Evolutionary conservation across 2,888 invertebrate genomes (phyloP), one percentile per base, ranked within the genome.

Genomic region (Ornithoptera priamus): DNA sequence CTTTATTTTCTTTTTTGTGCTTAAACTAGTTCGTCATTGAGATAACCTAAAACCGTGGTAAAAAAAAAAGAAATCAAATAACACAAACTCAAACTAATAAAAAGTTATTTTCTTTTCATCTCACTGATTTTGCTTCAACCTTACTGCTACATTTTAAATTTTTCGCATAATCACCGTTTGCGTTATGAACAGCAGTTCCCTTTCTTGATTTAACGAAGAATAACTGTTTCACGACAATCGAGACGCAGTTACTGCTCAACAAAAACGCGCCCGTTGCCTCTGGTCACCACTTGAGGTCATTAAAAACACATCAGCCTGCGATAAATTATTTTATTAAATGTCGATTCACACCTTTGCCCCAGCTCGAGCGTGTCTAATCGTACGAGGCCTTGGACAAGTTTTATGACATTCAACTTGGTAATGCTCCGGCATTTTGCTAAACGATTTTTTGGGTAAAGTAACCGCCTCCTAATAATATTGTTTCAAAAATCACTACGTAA

Each of bases 311-410:
- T 91, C 86, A 91, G 84, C 76, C 76, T 75, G 80, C 80, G 81
- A 87, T 87, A 86, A 87, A 89, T 87, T 87, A 87, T 89, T 90
- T 86, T 87, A 89, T 88, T 89, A 89, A 89, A 91, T 88, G 88
- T 86, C 87, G 85, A 89, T 90, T 89, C 88, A 87, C 90, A 91
- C 89, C 89, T 90, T 84, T 85, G 84, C 79, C 82, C 82, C 81
- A 75, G 78, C 74, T 74, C 73, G 77, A 81, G 81, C 83, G 83
- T 84, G 81, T 80, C 86, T 84, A 85, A 87, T 85, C 80, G 81
- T 76, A 71, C 76, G 75, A 72, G 76, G 75, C 80, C 81, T 83
- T 81, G 79, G 72, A 73, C 74, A 76, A 79, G 74, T 76, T 81
- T 78, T 80, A 81, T 73, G 73, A 71, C 69, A 58, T 2, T 20